Evolutionary conservation across 2,113 vertebrate genomes (phyloP).

Genomic region (Hydropotes inermis): DNA sequence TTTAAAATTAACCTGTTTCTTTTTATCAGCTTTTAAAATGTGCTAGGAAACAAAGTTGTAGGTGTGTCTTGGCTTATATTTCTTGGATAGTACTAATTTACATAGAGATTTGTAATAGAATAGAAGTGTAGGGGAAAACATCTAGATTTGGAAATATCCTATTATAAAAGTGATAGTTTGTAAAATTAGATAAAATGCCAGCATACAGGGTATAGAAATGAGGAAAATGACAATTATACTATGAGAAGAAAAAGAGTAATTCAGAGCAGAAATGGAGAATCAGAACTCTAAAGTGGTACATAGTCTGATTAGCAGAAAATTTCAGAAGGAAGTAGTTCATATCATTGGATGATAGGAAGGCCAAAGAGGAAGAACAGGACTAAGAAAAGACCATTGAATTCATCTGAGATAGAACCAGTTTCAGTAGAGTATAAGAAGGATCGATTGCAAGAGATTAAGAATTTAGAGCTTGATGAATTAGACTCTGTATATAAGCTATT

Average conservation of each 20-base stretch:
- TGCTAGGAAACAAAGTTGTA: background rate
- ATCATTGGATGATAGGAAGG: background rate
- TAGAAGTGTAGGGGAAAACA: background rate
- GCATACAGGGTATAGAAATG: background rate
- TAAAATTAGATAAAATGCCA: background rate
- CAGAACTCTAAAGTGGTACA: background rate
- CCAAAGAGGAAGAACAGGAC: background rate
- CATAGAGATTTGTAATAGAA: background rate
- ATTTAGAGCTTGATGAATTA: background rate
- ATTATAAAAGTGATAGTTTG: background rate
- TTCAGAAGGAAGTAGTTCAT: conserved; percentile 25
- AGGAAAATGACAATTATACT: background rate
- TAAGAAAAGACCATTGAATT: conserved; percentile 15
- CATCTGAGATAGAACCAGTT: background rate
- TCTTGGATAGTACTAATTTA: background rate
- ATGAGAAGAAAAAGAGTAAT: background rate
- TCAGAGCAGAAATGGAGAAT: background rate
- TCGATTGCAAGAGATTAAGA: conserved; percentile 60
- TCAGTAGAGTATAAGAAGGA: background rate
- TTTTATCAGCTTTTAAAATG: background rate
- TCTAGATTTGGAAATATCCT: background rate
- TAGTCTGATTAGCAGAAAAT: conserved; percentile 12
- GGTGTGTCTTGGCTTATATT: conserved; percentile 7
- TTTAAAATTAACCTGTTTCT: conserved; percentile 10
- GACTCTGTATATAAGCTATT: conserved; percentile 26